phyloP scores from a whole-genome alignment of 2,888 invertebrate species.

The Cistogaster globosa region DNA sequence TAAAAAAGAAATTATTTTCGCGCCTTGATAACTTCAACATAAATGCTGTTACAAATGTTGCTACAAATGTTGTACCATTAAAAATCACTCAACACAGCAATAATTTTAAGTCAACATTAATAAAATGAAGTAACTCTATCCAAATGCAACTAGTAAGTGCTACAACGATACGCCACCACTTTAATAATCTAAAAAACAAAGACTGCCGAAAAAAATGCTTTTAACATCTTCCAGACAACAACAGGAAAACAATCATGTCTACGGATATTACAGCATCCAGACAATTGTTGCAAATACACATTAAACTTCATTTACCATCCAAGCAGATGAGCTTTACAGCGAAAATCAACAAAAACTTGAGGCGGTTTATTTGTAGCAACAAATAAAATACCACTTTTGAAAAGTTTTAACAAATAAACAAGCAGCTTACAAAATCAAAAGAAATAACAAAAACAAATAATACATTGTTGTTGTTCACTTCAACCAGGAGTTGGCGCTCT shows the following conservation, averaged over 20 bases:
- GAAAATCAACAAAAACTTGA: slow-evolving; percentile 8
- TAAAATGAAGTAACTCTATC: slow-evolving; percentile 53
- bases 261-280: slow-evolving; percentile 38
- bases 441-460: slow-evolving; percentile 25
- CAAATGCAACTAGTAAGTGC: slow-evolving; percentile 17
- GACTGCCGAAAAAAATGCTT: not conserved
- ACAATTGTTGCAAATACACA: slow-evolving; percentile 46
- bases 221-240: slow-evolving; percentile 34
- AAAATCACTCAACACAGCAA: slow-evolving; percentile 55
- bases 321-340: slow-evolving; percentile 50
- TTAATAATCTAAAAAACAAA: slow-evolving; percentile 14
- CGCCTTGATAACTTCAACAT: not conserved
- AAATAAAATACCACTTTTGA: slow-evolving; percentile 10
- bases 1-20: not conserved
- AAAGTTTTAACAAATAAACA: slow-evolving; percentile 49
- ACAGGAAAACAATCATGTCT: slow-evolving; percentile 33
- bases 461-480: slow-evolving; percentile 35
- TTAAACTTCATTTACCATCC: slow-evolving; percentile 30
- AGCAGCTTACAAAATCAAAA: not conserved
- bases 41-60: not conserved
- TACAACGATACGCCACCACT: slow-evolving; percentile 6
- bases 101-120: slow-evolving; percentile 59
- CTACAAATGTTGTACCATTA: slow-evolving; percentile 54
- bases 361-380: slow-evolving; percentile 6
- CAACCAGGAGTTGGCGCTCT: slow-evolving; percentile 9